These are phyloP conservation scores for Drosophila aff. DNA, from an alignment of 1,140 invertebrate genomes.

Conservation along the genomic window DNA sequence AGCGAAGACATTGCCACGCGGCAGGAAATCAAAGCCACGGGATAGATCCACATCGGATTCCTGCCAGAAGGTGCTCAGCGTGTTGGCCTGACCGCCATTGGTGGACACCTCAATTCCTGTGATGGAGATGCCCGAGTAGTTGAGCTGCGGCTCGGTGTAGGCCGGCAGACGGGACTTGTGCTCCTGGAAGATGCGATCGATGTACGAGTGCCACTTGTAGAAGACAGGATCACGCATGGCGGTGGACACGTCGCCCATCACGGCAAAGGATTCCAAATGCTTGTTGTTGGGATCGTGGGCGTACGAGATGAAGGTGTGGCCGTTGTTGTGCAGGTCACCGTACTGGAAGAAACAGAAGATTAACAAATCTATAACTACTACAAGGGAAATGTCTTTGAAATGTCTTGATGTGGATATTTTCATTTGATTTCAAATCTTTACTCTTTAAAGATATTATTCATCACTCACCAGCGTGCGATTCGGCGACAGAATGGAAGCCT, in stretches of 20 bases:
- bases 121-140: constrained; percentile 88
- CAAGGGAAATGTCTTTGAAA: too few species aligned
- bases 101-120: constrained; percentile 86
- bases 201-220: constrained; percentile 93
- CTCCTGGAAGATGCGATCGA: constrained; percentile 92
- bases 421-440: too few species aligned
- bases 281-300: constrained; percentile 91
- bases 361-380: too few species aligned
- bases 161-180: constrained; percentile 90
- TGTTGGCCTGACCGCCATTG: constrained; percentile 86
- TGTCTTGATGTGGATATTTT: too few species aligned
- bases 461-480: constrained; percentile 89
- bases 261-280: constrained; percentile 88
- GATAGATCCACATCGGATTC: constrained; percentile 90
- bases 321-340: constrained; percentile 90
- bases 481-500: constrained; percentile 89
- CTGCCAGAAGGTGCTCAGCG: constrained; percentile 90
- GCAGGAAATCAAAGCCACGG: constrained; percentile 91
- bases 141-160: constrained; percentile 87
- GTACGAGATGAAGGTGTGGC: constrained; percentile 88
- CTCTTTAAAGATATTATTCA: background rate
- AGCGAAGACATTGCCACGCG: constrained; percentile 89
- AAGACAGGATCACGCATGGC: constrained; percentile 94
- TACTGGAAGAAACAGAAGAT: constrained; percentile 85
- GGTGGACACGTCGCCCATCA: constrained; percentile 90